These are phyloP conservation scores for Stomatorhinus ivindoensis DNA, from an alignment of 2,113 vertebrate genomes.

Conservation along the genomic window DNA sequence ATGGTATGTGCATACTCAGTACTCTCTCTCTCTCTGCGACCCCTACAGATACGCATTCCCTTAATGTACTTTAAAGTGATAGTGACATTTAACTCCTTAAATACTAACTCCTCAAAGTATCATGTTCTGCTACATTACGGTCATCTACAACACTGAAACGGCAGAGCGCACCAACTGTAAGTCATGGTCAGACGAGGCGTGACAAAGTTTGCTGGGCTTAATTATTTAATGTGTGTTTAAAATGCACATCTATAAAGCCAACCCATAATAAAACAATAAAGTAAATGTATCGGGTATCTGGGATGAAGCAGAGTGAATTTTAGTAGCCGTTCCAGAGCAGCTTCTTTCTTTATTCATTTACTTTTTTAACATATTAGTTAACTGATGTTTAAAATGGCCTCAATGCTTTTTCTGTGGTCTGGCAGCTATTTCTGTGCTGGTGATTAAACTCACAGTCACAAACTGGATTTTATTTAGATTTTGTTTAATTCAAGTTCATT, in stretches of 20 bases:
- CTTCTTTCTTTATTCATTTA: not conserved
- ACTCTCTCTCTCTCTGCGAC: not conserved
- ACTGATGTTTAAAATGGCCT: not conserved
- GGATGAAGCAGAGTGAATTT: not conserved
- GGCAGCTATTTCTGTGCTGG: not conserved
- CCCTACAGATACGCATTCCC: not conserved
- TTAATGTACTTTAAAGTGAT: not conserved
- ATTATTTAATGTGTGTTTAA: constrained; percentile 1
- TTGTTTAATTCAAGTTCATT: not conserved
- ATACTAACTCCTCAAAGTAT: not conserved
- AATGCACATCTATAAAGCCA: not conserved
- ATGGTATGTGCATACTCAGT: not conserved
- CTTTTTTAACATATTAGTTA: not conserved
- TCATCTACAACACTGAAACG: not conserved
- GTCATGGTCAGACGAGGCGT: not conserved
- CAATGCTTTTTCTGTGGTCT: not conserved
- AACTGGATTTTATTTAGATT: not conserved
- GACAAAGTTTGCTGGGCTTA: not conserved
- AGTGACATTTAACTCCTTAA: not conserved
- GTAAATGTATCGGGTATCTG: not conserved
- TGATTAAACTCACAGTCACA: not conserved
- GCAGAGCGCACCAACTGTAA: not conserved
- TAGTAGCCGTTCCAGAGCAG: not conserved
- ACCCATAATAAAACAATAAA: not conserved
- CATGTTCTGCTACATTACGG: not conserved